Conservation (phyloP, 1,140 invertebrate genomes). For the Tigriopus japonicus region DNA sequence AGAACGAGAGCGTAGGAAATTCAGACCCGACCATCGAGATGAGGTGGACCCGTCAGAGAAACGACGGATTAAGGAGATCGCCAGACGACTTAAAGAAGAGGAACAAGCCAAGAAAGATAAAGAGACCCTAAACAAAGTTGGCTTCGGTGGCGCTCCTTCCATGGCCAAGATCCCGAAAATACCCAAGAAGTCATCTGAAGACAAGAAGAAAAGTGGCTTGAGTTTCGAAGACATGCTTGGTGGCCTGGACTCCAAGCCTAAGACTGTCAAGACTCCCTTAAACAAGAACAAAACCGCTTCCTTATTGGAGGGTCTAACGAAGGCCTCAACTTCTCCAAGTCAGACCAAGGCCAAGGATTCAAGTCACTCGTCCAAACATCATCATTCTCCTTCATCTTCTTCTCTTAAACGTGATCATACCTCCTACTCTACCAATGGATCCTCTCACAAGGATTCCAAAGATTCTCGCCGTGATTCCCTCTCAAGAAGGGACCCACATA, state of each 20-base stretch:
- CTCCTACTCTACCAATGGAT: not conserved
- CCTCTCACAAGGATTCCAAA: not conserved
- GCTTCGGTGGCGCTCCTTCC: not conserved
- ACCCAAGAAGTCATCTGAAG: not conserved
- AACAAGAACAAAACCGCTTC: conserved; percentile 4
- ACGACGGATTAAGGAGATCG: not conserved
- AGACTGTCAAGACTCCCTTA: conserved; percentile 12
- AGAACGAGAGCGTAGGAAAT: not conserved
- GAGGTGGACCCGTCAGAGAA: conserved; percentile 1
- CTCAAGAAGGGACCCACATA: not conserved
- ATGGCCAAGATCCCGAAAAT: conserved; percentile 8
- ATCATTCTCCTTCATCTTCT: too few relatives aligned
- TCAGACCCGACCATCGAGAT: not conserved
- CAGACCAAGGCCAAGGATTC: too few relatives aligned
- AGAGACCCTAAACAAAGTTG: not conserved
- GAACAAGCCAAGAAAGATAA: conserved; percentile 5
- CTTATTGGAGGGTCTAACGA: not conserved
- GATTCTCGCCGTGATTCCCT: not conserved
- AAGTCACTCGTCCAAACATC: too few relatives aligned
- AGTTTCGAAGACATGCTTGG: conserved; percentile 4
- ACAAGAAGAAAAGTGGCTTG: not conserved
- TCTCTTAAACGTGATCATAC: not conserved
- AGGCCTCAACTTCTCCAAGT: not conserved
- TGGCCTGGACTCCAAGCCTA: conserved; percentile 4
- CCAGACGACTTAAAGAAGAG: conserved; percentile 2